phyloP scores from a whole-genome alignment of 1,140 invertebrate genomes.

The Papilio machaon region DNA sequence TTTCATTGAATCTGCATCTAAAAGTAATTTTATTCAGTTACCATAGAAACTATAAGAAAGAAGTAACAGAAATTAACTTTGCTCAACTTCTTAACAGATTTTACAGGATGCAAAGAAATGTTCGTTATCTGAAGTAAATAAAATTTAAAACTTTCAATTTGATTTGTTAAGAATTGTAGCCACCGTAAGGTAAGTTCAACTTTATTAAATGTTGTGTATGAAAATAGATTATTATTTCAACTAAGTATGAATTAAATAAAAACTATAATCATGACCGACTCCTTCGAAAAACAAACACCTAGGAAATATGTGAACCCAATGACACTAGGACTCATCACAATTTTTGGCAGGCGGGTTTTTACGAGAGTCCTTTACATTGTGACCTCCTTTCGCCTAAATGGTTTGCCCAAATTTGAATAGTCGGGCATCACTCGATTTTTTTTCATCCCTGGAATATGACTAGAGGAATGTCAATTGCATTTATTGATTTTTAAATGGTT shows the following conservation, averaged over 20 bases:
- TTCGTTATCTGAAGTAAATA: conserved; percentile 10
- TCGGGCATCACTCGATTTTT: too few relatives aligned
- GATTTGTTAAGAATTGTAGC: not conserved
- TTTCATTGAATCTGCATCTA: not conserved
- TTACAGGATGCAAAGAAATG: not conserved
- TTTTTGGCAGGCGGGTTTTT: too few relatives aligned
- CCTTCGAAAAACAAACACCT: not conserved
- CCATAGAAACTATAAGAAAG: not conserved
- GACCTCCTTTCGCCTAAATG: too few relatives aligned
- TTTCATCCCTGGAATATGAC: too few relatives aligned
- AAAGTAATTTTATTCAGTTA: not conserved
- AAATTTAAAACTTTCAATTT: not conserved
- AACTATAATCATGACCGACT: not conserved
- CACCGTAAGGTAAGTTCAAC: not conserved
- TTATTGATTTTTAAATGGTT: too few relatives aligned
- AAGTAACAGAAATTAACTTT: not conserved
- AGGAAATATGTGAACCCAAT: too few relatives aligned
- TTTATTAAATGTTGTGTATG: not conserved
- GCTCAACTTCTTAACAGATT: not conserved
- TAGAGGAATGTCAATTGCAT: too few relatives aligned
- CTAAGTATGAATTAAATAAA: not conserved
- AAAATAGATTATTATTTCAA: not conserved
- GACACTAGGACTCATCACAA: too few relatives aligned
- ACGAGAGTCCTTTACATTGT: too few relatives aligned
- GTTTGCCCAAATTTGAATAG: too few relatives aligned